A percentile compares a stretch with the other conserved stretches of the same genome.
Evolutionary conservation across 2,888 invertebrate species (phyloP).

Genomic region (Anoplius nigerrimus): DNA sequence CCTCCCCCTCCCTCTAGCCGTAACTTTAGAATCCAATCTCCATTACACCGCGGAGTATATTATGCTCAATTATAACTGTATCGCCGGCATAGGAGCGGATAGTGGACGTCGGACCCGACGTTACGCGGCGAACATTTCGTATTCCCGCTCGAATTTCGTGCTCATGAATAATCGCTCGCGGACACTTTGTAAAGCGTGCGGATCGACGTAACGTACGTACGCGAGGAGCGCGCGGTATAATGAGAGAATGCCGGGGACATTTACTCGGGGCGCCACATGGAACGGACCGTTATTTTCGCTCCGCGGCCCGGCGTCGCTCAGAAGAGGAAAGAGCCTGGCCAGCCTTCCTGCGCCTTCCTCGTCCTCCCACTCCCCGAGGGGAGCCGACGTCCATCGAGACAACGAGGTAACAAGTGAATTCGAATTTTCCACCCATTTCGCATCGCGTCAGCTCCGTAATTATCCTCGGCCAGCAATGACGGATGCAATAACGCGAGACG

Average conservation of each 20-base stretch:
- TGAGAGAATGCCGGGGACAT: constrained; percentile 63
- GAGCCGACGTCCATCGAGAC: constrained; percentile 1
- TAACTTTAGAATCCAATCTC: too few species aligned
- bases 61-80: too few species aligned
- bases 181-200: constrained; percentile 26
- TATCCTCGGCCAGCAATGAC: constrained; percentile 23
- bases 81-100: too few species aligned
- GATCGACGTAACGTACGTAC: constrained; percentile 27
- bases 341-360: constrained; percentile 21
- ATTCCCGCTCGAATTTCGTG: constrained; percentile 25
- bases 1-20: too few species aligned
- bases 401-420: constrained; percentile 38
- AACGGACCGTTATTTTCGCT: constrained; percentile 71
- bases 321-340: too few species aligned
- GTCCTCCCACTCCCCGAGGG: background rate
- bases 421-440: constrained; percentile 41
- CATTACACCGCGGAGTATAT: too few species aligned
- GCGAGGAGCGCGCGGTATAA: constrained; percentile 42
- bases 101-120: too few species aligned
- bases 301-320: constrained; percentile 36
- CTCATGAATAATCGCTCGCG: constrained; percentile 40
- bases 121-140: too few species aligned
- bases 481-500: constrained; percentile 8
- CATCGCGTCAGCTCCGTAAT: constrained; percentile 29
- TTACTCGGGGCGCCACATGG: constrained; percentile 72